phyloP scores from a whole-genome alignment of 2,113 vertebrate species.

The Phycodurus eques region DNA sequence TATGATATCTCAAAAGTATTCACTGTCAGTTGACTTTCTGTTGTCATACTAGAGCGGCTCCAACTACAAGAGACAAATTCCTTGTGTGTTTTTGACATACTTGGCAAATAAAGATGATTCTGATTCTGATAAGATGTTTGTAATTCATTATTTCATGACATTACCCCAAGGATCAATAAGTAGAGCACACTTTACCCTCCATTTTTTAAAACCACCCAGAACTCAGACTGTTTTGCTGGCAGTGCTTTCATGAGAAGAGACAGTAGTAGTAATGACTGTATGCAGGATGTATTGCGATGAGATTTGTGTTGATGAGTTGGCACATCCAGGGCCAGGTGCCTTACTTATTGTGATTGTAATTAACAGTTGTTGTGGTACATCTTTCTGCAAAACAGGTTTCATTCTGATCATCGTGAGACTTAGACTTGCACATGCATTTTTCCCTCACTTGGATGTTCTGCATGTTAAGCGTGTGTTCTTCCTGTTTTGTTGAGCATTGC shows the following conservation, averaged over 20 bases:
- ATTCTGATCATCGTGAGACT: constrained; percentile 19
- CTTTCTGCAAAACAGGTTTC: constrained; percentile 22
- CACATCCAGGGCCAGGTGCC: background rate
- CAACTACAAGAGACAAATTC: too few species aligned
- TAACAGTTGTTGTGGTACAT: background rate
- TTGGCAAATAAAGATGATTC: too few species aligned
- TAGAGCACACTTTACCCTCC: too few species aligned
- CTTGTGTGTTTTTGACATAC: too few species aligned
- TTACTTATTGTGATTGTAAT: background rate
- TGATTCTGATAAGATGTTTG: too few species aligned
- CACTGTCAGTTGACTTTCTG: too few species aligned
- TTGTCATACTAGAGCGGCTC: too few species aligned
- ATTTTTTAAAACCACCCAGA: too few species aligned
- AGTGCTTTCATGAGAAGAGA: background rate
- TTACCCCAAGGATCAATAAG: too few species aligned
- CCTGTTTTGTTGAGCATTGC: background rate
- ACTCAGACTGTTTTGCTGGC: background rate
- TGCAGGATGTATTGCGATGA: background rate
- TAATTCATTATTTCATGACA: too few species aligned
- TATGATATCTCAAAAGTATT: too few species aligned
- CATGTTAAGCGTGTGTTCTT: background rate
- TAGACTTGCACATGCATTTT: constrained; percentile 10
- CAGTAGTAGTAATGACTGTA: background rate
- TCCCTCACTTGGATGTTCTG: constrained; percentile 6
- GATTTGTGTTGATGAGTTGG: background rate